A percentile compares a stretch with the other conserved stretches of the same genome.
Conservation (phyloP, 2,797 vertebrate genomes). For the Spondyliosoma cantharus region DNA sequence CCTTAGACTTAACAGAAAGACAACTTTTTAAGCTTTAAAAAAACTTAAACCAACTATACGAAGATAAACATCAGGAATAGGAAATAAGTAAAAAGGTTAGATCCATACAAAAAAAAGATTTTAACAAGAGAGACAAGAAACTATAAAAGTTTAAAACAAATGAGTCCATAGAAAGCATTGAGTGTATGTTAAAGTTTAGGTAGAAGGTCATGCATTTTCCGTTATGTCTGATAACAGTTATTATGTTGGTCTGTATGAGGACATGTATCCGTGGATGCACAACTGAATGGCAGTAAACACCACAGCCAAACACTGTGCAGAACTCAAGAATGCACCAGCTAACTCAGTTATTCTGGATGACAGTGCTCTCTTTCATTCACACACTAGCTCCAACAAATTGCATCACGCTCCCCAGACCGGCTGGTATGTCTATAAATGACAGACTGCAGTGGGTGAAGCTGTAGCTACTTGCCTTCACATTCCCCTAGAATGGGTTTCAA, state of each 20-base stretch:
- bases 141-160: neutral
- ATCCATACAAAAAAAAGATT: neutral
- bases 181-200: neutral
- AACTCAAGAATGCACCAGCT: constrained; percentile 54
- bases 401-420: constrained; percentile 60
- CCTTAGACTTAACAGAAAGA: too few relatives aligned
- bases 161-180: neutral
- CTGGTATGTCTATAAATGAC: constrained; percentile 56
- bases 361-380: constrained; percentile 68
- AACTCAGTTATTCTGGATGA: constrained; percentile 64
- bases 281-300: constrained; percentile 7
- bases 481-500: constrained; percentile 6
- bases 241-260: neutral
- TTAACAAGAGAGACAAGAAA: neutral
- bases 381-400: constrained; percentile 45
- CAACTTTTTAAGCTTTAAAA: too few relatives aligned
- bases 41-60: too few relatives aligned
- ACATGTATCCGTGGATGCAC: neutral
- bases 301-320: neutral
- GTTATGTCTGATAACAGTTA: fast-evolving
- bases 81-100: too few relatives aligned
- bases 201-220: neutral
- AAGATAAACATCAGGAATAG: too few relatives aligned
- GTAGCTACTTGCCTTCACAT: constrained; percentile 21
- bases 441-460: constrained; percentile 34